These are phyloP conservation scores for Polylopha cassiicola DNA, from an alignment of 2,888 invertebrate genomes.

Conservation along the genomic window DNA sequence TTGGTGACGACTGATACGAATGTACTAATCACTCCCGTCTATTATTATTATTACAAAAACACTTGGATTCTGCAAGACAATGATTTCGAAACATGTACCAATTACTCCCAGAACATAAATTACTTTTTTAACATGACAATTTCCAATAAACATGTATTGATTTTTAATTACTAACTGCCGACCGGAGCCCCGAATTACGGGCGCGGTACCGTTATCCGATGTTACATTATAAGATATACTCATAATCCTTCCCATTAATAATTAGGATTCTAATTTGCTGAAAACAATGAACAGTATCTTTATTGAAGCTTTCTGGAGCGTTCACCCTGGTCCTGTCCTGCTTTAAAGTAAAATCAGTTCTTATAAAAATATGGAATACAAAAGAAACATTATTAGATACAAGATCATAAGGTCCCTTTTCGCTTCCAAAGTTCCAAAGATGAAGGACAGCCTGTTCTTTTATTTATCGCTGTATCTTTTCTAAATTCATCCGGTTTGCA, in stretches of 20 bases:
- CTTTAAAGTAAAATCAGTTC: no score
- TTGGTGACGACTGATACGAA: no score
- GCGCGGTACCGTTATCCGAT: constrained; percentile 3
- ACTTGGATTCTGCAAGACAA: no score
- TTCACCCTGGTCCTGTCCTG: no score
- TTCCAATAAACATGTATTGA: constrained; percentile 39
- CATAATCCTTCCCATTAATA: constrained; percentile 4
- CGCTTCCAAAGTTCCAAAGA: constrained; percentile 4
- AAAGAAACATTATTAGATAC: constrained; percentile 8
- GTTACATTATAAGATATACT: constrained; percentile 13
- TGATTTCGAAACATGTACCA: no score
- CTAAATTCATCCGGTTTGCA: constrained; percentile 15
- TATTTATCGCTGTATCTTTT: constrained; percentile 13
- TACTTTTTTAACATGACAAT: constrained; percentile 33
- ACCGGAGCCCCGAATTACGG: constrained; percentile 23
- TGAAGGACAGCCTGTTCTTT: constrained; percentile 5
- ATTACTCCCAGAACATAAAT: no score
- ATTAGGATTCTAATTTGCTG: no score
- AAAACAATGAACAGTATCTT: no score
- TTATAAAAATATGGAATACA: not conserved
- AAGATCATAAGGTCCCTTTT: constrained; percentile 11
- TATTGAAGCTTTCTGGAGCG: no score
- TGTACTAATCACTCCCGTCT: no score
- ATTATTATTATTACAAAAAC: no score
- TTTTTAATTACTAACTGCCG: constrained; percentile 40